Base-by-base conservation (phyloP, 2,113 vertebrate genomes). In the Podocnemis expansa region DNA sequence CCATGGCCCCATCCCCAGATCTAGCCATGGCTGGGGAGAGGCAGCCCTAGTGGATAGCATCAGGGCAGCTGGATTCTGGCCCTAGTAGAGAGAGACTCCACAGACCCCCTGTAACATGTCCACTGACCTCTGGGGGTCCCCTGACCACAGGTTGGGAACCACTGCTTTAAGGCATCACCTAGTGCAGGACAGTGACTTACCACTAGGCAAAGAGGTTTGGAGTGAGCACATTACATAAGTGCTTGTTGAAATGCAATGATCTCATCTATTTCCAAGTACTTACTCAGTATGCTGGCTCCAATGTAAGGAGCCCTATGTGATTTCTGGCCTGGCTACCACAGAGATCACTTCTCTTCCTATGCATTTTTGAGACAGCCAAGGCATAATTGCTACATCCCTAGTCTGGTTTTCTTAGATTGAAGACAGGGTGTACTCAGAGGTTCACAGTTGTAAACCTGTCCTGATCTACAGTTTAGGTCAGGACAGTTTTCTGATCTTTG, bases 201-300 rank as follows among this genome's bases (percentile, higher is more conserved):
- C 6, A 31, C 0, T 0, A 13, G 52, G 19, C 22, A 67, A 34
- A 19, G 2, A 4, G 21, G 31, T 9, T 6, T 1, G 2, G 25
- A 1, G 13, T 1, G 6, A 29, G 31, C 0, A 0, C 17, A 41
- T 31, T 51, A 38, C 52, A 0, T 0, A 2, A 0, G 5, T 43
- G 8, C 22, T 27, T 5, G 2, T 1, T 10, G 1, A 38, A n/a
- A 55, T 0, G 73, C 0, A 2, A 25, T 2, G 0, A 11, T 78
- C 47, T 56, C 0, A 0, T n/a, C 25, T 3, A 6, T 51, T 43
- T 56, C 80, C 63, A 70, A 21, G 19, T 76, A 0, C 0, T 1
- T 1, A 8, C 11, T 1, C 6, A 24, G 17, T 14, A 45, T 76
- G 41, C 73, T 76, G 73, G 73, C 11, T 76, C 24, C 73, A 76